Percentiles rank a stretch among this genome's conserved stretches.
phyloP scores from a whole-genome alignment of 2,797 vertebrate genomes.

The Tenualosa thibaudeaui region DNA sequence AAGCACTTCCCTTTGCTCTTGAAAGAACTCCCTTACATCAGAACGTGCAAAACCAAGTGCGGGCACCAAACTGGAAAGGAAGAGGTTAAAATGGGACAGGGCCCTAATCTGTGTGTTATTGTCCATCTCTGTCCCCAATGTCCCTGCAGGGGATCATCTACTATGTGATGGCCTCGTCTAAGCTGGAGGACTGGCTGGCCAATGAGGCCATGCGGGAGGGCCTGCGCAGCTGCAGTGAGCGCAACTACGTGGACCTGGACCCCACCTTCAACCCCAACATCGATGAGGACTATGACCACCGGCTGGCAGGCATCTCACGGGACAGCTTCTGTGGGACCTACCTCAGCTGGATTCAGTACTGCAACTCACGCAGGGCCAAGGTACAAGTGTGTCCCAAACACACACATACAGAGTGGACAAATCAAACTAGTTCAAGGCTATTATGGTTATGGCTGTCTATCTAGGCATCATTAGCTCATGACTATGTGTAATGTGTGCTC shows the following conservation, averaged over 20 bases:
- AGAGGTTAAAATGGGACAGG: background rate
- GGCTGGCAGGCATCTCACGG: slow-evolving; percentile 92
- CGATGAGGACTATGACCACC: slow-evolving; percentile 97
- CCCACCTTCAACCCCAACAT: slow-evolving; percentile 99
- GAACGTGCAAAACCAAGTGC: too few species aligned
- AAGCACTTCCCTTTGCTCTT: too few species aligned
- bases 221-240: slow-evolving; percentile 84
- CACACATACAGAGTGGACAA: background rate
- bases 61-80: too few species aligned
- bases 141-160: slow-evolving; percentile 90
- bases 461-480: too few species aligned
- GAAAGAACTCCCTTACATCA: too few species aligned
- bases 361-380: slow-evolving; percentile 88
- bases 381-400: slow-evolving; percentile 58
- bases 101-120: background rate
- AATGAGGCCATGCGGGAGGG: slow-evolving; percentile 96
- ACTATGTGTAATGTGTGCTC: background rate
- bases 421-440: too few species aligned
- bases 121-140: background rate
- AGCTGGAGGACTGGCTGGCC: slow-evolving; percentile 94
- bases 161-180: slow-evolving; percentile 89
- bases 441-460: too few species aligned
- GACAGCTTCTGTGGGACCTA: slow-evolving; percentile 96
- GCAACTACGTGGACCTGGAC: slow-evolving; percentile 95
- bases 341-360: slow-evolving; percentile 97